Evolutionary conservation across 53 echinoderm and acorn worm genomes (phyloP), one percentile per base, ranked within the genome.

Genomic region (Patiria pectinifera): DNA sequence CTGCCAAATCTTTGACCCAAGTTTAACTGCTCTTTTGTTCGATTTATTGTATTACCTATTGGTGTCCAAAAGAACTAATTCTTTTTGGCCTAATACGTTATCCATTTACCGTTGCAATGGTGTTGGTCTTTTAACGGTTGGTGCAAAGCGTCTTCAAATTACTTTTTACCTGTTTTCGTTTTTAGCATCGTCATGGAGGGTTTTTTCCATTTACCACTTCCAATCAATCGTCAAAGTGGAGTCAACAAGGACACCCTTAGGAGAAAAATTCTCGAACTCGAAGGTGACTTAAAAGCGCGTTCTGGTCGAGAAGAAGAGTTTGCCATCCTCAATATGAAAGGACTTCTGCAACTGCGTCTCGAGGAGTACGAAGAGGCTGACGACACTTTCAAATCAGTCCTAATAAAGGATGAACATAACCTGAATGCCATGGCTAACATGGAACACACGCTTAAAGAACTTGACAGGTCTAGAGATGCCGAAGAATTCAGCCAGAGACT

Each of bases 401-500:
- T 92, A 5, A 2, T 12, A 24, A 35, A 86, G 78, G 92, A 92
- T 44, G 45, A 45, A 47, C n/a, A 47, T 14, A 92, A 92, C 71
- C 86, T 92, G 19, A 92, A 92, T 59, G 92, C 92, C 6, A 11
- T 92, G 45, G 92, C 92, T 14, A 92, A 92, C 61, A 58, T 60
- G 79, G 21, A 43, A 24, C 59, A 75, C 22, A 60, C 86, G n/a
- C 48, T 74, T 19, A 18, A 43, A 22, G 53, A 80, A 21, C 48
- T 81, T 13, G 7, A 79, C 43, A 89, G 89, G 63, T 3, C 0
- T 10, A 45, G 15, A 11, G 89, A 89, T 11, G 89, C 79, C 6
- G 24, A 18, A 19, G 1, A 4, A 70, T 70, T 70, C 19, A 13
- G 58, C 0, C 11, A 35, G 4, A 63, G 83, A 26, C 53, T 91